phyloP scores from a whole-genome alignment of 2,113 vertebrate genomes.

The Emydocephalus ijimae region DNA sequence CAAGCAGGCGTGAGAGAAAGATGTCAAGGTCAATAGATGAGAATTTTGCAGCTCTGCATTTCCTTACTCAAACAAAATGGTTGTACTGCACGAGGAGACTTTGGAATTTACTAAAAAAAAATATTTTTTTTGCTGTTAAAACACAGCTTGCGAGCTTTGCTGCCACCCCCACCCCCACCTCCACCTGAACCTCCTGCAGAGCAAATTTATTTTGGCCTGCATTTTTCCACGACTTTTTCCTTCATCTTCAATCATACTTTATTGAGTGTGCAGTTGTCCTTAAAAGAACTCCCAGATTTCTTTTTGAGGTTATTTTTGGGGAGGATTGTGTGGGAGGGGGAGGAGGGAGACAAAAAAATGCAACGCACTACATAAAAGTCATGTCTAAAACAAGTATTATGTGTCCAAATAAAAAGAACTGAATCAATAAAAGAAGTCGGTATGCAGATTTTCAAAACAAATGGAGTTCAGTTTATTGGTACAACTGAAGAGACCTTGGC shows the following conservation, averaged over 20 bases:
- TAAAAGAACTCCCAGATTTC: not conserved
- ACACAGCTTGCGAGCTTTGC: not conserved
- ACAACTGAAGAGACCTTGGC: not conserved
- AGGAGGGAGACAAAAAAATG: not conserved
- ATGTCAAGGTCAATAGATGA: not conserved
- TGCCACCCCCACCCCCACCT: not conserved
- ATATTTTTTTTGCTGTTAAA: not conserved
- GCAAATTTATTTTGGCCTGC: not conserved
- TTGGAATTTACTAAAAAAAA: not conserved
- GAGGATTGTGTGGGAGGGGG: not conserved
- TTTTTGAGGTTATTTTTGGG: not conserved
- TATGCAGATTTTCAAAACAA: not conserved
- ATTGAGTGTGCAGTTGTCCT: not conserved
- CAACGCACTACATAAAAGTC: not conserved
- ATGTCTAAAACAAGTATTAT: not conserved
- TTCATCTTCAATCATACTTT: conserved; percentile 16
- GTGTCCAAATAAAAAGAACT: not conserved
- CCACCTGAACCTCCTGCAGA: not conserved
- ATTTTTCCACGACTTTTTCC: conserved; percentile 3
- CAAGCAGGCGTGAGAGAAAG: not conserved
- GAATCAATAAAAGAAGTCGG: not conserved
- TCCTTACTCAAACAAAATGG: not conserved
- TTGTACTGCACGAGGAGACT: not conserved
- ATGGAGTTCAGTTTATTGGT: not conserved
- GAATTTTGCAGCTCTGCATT: not conserved